Conservation (phyloP, 2,113 vertebrate species). For the Petrocephalus microphthalmus region DNA sequence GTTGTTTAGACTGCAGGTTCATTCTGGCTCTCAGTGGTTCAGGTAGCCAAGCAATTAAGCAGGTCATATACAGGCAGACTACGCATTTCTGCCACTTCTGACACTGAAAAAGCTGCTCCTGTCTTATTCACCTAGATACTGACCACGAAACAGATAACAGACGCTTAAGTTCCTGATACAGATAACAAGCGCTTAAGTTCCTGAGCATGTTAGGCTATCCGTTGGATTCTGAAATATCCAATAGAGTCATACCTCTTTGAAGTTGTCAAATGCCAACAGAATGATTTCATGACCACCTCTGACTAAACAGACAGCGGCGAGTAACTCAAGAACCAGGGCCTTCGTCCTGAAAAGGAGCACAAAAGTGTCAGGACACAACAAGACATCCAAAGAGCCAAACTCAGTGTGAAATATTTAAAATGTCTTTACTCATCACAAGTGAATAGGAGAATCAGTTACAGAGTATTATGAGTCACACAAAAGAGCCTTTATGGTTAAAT, state of each 20-base stretch:
- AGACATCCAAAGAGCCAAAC: neutral
- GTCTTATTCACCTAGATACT: too few relatives aligned
- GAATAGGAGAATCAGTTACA: neutral
- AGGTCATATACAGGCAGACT: too few relatives aligned
- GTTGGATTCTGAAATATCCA: neutral
- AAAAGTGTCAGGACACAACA: neutral
- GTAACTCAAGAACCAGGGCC: slow-evolving; percentile 89
- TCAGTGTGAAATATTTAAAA: neutral
- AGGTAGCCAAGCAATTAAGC: neutral
- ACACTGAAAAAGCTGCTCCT: neutral
- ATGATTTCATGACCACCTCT: slow-evolving; percentile 95
- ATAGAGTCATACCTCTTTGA: slow-evolving; percentile 80
- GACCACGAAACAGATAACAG: too few relatives aligned
- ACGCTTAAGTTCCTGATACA: too few relatives aligned
- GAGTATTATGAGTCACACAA: neutral
- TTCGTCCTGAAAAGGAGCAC: slow-evolving; percentile 71
- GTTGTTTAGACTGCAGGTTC: neutral
- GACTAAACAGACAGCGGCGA: slow-evolving; percentile 93
- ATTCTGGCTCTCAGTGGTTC: neutral
- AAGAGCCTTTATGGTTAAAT: neutral
- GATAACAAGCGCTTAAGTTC: neutral
- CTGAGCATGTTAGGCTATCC: neutral
- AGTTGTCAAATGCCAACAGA: slow-evolving; percentile 93
- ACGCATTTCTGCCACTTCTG: too few relatives aligned
- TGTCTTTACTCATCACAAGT: neutral